Evolutionary conservation across 2,113 vertebrate species (phyloP).

Genomic region (Thunnus maccoyii): DNA sequence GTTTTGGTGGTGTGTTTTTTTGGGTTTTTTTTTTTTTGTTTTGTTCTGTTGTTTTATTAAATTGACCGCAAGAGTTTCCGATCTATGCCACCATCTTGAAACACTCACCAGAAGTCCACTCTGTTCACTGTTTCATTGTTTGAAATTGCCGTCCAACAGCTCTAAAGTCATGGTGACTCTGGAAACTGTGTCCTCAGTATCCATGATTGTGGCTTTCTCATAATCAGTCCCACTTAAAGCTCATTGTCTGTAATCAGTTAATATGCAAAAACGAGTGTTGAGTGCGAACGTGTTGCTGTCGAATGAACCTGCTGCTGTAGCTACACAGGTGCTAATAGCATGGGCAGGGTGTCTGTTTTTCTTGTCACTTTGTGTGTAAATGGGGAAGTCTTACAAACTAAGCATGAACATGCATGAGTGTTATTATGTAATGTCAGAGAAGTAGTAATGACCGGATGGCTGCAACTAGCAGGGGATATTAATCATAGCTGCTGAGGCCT

Average conservation of each 20-base stretch:
- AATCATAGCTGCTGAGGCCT: slow-evolving; percentile 60
- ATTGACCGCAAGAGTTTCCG: too few species aligned
- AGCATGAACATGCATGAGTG: slow-evolving; percentile 7
- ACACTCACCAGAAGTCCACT: too few species aligned
- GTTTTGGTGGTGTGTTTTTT: too few species aligned
- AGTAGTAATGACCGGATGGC: slow-evolving; percentile 48
- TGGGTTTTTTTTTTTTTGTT: too few species aligned
- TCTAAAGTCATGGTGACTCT: neutral
- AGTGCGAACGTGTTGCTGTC: neutral
- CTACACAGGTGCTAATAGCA: neutral
- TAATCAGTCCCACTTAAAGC: neutral
- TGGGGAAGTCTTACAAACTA: slow-evolving; percentile 49
- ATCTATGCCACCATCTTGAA: too few species aligned
- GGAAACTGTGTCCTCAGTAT: neutral
- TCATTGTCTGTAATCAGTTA: neutral
- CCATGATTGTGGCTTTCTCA: neutral
- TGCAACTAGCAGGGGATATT: slow-evolving; percentile 17
- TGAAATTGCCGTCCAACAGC: neutral
- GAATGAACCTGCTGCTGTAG: slow-evolving; percentile 1
- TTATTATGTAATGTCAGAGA: slow-evolving; percentile 54
- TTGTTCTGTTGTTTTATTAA: too few species aligned
- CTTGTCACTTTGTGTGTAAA: slow-evolving; percentile 11
- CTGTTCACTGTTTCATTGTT: too few species aligned
- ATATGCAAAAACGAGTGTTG: neutral
- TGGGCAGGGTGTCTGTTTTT: slow-evolving; percentile 2